These are phyloP conservation scores for Acanthis flammea DNA, from an alignment of 2,797 vertebrate genomes.

Conservation along the genomic window DNA sequence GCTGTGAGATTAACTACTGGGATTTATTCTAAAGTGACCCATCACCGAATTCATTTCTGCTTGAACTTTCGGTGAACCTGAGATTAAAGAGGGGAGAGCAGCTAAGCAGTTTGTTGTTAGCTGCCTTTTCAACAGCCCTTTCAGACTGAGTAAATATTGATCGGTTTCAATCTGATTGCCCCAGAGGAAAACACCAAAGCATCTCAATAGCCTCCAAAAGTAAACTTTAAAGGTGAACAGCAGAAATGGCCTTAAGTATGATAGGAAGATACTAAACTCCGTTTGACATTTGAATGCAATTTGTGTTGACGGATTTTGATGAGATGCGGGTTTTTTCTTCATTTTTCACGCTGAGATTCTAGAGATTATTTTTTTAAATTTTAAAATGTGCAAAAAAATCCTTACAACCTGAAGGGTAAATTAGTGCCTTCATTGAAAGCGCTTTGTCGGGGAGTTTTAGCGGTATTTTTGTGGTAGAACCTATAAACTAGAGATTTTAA, in stretches of 20 bases:
- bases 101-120: slow-evolving; percentile 85
- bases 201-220: slow-evolving; percentile 80
- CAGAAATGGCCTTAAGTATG: slow-evolving; percentile 61
- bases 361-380: background rate
- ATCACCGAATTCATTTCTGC: slow-evolving; percentile 84
- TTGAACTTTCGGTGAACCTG: slow-evolving; percentile 86
- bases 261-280: slow-evolving; percentile 46
- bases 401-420: background rate
- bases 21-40: slow-evolving; percentile 82
- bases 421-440: background rate
- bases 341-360: background rate
- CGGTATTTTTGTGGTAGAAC: background rate
- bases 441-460: background rate
- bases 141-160: slow-evolving; percentile 89
- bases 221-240: slow-evolving; percentile 79
- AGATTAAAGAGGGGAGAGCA: slow-evolving; percentile 84
- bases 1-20: slow-evolving; percentile 79
- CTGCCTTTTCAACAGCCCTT: slow-evolving; percentile 86
- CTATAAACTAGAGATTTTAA: background rate
- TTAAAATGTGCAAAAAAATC: background rate
- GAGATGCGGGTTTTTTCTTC: rapidly evolving
- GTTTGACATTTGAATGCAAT: background rate
- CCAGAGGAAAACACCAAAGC: slow-evolving; percentile 80
- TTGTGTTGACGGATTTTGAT: background rate
- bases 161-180: slow-evolving; percentile 84